Base-by-base conservation (phyloP, 2,113 vertebrate genomes). In the Cebus imitator region DNA sequence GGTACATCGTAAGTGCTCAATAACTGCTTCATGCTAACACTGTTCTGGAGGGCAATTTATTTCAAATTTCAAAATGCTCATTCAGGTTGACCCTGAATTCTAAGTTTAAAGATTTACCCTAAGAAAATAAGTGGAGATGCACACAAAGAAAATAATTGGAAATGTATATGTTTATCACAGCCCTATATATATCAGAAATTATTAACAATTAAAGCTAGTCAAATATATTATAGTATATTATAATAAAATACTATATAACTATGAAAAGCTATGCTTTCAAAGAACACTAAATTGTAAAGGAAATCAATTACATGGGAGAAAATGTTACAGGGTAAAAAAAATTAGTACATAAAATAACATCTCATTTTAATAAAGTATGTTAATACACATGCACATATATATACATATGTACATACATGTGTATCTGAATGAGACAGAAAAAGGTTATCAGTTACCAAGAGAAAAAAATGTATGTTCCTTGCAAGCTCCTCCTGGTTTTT, bases 31-130 rank as follows among this genome's bases (percentile, higher is more conserved):
- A 96, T 30, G 9, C 10, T 79, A 86, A 75, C 40, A 50, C 25
- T 52, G 81, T 87, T 70, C 23, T 75, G 37, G 64, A 90, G 35
- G 75, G 5, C 18, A 91, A 45, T 52, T 78, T 61, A 66, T 73
- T 73, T 66, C 70, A 92, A 64, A 82, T 91, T 94, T 87, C 32
- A 94, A 97, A 94, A 89, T 93, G 30, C 32, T 94, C 73, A 70
- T 89, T 81, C 52, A 88, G 43, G 75, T 90, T 92, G 45, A 92
- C 52, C 18, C 14, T 35, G 5, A 88, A 93, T 83, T 93, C 37
- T 73, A 96, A 88, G 43, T 66, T 66, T 87, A 75, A 64, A 90
- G 61, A 66, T 70, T 3, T 57, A 79, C 35, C 30, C 45, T 86
- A 79, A 73, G 32, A 73, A 92, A 86, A 81, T 91, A 84, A 83